A percentile compares a stretch with the other conserved stretches of the same genome.
Conservation (phyloP, 2,113 vertebrate species). For the Turdus rufiventris region DNA sequence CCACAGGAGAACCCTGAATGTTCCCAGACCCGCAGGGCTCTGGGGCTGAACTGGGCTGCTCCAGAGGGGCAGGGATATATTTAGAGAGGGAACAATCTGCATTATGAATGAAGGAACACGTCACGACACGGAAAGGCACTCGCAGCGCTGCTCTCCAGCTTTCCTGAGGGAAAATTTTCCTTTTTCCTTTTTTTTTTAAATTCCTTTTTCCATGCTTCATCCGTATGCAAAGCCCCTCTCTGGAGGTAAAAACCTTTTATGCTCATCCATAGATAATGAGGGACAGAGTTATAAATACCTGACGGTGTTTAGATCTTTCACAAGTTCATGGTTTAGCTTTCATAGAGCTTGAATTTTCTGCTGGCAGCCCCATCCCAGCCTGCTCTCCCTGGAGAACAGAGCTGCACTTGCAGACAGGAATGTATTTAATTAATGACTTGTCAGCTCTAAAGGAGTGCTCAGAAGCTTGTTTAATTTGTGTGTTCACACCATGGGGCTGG, state of each 20-base stretch:
- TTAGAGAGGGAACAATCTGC: constrained; percentile 22
- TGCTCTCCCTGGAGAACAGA: background rate
- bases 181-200: too few relatives aligned
- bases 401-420: background rate
- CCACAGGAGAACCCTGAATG: rapidly evolving
- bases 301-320: background rate
- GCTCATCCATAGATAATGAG: background rate
- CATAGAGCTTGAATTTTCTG: background rate
- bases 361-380: background rate
- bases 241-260: background rate
- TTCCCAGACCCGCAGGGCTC: background rate
- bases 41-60: background rate
- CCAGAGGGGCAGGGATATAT: background rate
- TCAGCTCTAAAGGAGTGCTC: background rate
- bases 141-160: background rate
- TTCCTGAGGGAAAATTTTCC: background rate
- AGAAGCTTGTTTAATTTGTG: background rate
- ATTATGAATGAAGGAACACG: background rate
- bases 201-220: background rate
- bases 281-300: background rate
- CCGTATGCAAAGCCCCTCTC: background rate
- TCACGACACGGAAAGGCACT: background rate
- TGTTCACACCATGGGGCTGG: background rate
- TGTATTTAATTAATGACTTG: background rate
- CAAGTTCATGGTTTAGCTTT: background rate